These are phyloP conservation scores for Orbicella faveolata DNA, from an alignment of 64 coral and sea anemone genomes.

Conservation along the genomic window DNA sequence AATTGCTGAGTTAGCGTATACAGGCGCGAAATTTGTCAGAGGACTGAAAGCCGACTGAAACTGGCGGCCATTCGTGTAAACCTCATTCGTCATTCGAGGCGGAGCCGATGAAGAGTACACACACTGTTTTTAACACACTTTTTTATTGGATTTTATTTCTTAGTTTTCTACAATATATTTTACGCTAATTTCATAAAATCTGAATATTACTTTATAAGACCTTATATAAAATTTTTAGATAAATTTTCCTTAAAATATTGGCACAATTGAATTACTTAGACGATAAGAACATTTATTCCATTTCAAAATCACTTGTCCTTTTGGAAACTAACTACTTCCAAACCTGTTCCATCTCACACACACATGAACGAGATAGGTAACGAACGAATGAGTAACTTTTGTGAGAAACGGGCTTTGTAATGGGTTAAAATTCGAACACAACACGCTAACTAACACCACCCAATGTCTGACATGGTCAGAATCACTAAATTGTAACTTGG, in stretches of 20 bases:
- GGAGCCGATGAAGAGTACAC: not conserved
- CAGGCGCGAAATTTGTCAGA: too few species aligned
- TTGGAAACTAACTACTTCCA: not conserved
- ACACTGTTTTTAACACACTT: not conserved
- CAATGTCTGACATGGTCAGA: constrained; percentile 59
- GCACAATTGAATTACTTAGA: not conserved
- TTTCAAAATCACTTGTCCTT: not conserved
- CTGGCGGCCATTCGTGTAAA: too few species aligned
- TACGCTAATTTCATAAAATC: constrained; percentile 15
- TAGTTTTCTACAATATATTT: constrained; percentile 7
- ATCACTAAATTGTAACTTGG: constrained; percentile 1
- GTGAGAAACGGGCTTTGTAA: not conserved
- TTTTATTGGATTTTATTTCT: not conserved
- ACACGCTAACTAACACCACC: not conserved
- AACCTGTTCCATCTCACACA: not conserved
- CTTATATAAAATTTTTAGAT: constrained; percentile 15
- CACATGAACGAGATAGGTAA: too few species aligned
- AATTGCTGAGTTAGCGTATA: too few species aligned
- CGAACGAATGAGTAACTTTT: too few species aligned
- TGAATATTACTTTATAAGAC: constrained; percentile 25
- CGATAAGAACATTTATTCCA: too few species aligned
- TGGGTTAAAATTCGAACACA: constrained; percentile 10
- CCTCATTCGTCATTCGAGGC: not conserved
- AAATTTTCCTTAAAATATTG: not conserved
- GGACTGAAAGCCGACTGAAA: too few species aligned